phyloP scores from a whole-genome alignment of 1,140 invertebrate genomes.

The Phymastichus coffea region DNA sequence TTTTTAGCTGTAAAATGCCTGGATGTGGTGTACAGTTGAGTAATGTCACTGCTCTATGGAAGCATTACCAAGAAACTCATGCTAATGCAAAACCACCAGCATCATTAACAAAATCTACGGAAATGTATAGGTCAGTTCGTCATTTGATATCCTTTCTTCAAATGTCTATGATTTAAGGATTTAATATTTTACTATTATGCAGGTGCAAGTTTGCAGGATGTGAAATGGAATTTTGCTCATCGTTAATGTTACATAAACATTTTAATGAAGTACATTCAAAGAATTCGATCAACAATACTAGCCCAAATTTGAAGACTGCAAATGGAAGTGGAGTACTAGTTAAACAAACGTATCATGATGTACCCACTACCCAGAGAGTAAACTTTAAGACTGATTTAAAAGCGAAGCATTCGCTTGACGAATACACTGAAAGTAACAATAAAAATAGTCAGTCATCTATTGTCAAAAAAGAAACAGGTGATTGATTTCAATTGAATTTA shows the following conservation, averaged over 20 bases:
- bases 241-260: slow-evolving; percentile 47
- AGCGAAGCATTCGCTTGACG: slow-evolving; percentile 43
- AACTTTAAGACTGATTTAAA: slow-evolving; percentile 56
- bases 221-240: slow-evolving; percentile 45
- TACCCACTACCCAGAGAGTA: slow-evolving; percentile 40
- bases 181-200: slow-evolving; percentile 20
- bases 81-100: slow-evolving; percentile 47
- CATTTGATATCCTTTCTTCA: not conserved
- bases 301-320: slow-evolving; percentile 51
- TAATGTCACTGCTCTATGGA: slow-evolving; percentile 50
- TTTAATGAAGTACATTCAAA: slow-evolving; percentile 47
- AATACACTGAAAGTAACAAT: slow-evolving; percentile 35
- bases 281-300: slow-evolving; percentile 37
- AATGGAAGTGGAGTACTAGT: slow-evolving; percentile 47
- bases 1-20: slow-evolving; percentile 50
- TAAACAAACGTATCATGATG: slow-evolving; percentile 42
- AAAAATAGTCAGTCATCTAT: slow-evolving; percentile 35
- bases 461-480: slow-evolving; percentile 41
- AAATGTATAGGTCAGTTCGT: slow-evolving; percentile 47
- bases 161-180: not conserved
- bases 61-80: slow-evolving; percentile 55
- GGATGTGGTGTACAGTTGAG: slow-evolving; percentile 51
- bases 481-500: slow-evolving; percentile 38
- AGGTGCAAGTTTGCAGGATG: slow-evolving; percentile 49
- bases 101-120: slow-evolving; percentile 42